Base-by-base conservation (phyloP, 2,888 invertebrate species). In the Macrostomum cliftonense region DNA sequence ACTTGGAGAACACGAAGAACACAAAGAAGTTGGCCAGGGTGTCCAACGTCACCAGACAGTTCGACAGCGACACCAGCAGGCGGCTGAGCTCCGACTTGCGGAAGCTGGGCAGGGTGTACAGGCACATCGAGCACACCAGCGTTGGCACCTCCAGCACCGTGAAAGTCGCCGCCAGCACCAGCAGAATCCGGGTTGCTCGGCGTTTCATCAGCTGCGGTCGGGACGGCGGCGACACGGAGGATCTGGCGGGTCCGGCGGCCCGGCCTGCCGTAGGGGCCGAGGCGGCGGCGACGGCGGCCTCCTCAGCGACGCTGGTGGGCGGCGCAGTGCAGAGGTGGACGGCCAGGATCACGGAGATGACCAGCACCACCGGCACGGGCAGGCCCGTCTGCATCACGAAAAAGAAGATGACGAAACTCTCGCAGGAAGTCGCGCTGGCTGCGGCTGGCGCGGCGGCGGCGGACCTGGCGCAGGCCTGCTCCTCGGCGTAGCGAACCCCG, bases 21-120 rank as follows among this genome's bases (percentile, higher is more conserved):
- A 49, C 50, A 38, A 49, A 21, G 28, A 49, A 49, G 39, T 49
- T 49, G 13, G 49, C 49, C 36, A 48, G 39, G 14, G 49, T 49
- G 47, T 49, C 49, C 2, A 47, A 21, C 21, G 47, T 42, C 17
- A 36, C 47, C 12, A 49, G 20, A 7, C 38, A 19, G 49, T 50
- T 49, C 11, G 47, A 49, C 13, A 49, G 19, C 12, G 44, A 28
- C 11, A 46, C 47, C 12, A 12, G n/a, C 12, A 42, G 39, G 14
- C 20, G 46, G 20, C 17, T 21, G 12, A 21, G 28, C 9, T 28
- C 28, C 28, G 28, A 28, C 5, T 4, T 9, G 5, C 28, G 4
- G 28, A 28, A 28, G 28, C 28, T 28, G 28, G 28, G 28, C 28
- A 28, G 9, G 28, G 28, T 28, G 28, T 28, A 28, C 28, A 28